Conservation (phyloP, 2,797 vertebrate species). For the Hippoglossus hippoglossus region DNA sequence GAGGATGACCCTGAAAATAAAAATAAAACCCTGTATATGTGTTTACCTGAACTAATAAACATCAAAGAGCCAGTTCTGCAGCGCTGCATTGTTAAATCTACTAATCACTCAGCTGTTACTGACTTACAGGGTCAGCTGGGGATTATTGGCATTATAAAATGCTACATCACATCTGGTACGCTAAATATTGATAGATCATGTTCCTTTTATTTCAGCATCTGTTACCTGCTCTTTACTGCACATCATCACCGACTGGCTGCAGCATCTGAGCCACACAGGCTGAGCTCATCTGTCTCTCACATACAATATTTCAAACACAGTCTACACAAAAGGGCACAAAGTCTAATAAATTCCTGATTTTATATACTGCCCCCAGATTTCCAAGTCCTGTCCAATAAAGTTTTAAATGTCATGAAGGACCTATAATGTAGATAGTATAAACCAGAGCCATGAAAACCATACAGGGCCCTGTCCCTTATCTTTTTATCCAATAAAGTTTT, state of each 20-base stretch:
- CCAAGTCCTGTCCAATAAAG: conserved; percentile 98
- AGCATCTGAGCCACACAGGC: conserved; percentile 56
- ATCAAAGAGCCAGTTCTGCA: neutral
- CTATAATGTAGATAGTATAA: conserved; percentile 93
- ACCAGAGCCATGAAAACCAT: conserved; percentile 90
- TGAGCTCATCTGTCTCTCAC: conserved; percentile 80
- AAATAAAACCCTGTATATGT: conserved; percentile 27
- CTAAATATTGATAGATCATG: conserved; percentile 80
- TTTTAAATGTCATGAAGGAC: conserved; percentile 98
- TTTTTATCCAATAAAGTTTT: conserved; percentile 98
- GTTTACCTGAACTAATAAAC: conserved; percentile 25
- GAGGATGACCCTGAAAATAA: conserved; percentile 41
- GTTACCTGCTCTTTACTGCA: conserved; percentile 73
- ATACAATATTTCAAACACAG: conserved; percentile 87
- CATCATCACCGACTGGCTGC: conserved; percentile 63
- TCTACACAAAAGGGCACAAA: conserved; percentile 89
- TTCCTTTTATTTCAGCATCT: conserved; percentile 75
- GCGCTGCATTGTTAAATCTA: conserved; percentile 18
- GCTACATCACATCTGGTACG: conserved; percentile 74
- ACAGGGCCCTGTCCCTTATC: conserved; percentile 90
- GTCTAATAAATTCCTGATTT: conserved; percentile 96
- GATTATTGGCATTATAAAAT: conserved; percentile 81
- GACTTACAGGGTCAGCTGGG: conserved; percentile 61
- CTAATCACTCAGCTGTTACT: conserved; percentile 55
- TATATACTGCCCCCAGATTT: conserved; percentile 97